Conservation (phyloP, 2,113 vertebrate species). For the Notarius lentiginosus region DNA sequence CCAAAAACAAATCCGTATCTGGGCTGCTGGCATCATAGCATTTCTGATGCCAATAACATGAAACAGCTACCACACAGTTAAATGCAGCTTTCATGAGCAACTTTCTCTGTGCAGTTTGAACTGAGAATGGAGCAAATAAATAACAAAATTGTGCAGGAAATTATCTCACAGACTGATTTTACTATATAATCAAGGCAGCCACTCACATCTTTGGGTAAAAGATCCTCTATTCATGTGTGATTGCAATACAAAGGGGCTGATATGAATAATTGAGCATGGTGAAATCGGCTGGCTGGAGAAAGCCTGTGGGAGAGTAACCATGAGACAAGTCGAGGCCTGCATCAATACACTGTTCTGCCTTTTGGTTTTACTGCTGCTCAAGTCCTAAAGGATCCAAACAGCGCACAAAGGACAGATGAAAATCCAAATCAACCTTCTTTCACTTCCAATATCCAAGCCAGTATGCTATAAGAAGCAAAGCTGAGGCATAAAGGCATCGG, state of each 20-base stretch:
- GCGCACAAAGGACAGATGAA: background rate
- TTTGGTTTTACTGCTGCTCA: background rate
- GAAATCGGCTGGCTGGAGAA: conserved; percentile 65
- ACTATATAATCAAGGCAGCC: background rate
- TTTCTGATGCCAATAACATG: background rate
- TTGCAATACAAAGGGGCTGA: conserved; percentile 53
- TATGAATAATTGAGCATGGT: conserved; percentile 78
- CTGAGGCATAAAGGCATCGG: background rate
- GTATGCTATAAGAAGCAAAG: background rate
- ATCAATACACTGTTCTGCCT: conserved; percentile 56
- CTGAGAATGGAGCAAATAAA: background rate
- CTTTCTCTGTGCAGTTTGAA: background rate
- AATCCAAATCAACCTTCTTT: background rate
- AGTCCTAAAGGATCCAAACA: conserved; percentile 49
- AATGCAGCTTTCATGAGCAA: background rate
- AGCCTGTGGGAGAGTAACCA: conserved; percentile 67
- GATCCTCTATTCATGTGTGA: conserved; percentile 1
- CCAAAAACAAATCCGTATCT: background rate
- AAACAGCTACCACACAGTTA: background rate
- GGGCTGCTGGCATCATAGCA: background rate
- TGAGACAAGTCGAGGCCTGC: conserved; percentile 55
- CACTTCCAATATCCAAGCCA: background rate
- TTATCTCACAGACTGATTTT: background rate
- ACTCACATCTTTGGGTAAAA: background rate
- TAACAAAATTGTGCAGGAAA: background rate